Conservation (phyloP, 2,797 vertebrate species). For the Neosilurus hyrtlii region DNA sequence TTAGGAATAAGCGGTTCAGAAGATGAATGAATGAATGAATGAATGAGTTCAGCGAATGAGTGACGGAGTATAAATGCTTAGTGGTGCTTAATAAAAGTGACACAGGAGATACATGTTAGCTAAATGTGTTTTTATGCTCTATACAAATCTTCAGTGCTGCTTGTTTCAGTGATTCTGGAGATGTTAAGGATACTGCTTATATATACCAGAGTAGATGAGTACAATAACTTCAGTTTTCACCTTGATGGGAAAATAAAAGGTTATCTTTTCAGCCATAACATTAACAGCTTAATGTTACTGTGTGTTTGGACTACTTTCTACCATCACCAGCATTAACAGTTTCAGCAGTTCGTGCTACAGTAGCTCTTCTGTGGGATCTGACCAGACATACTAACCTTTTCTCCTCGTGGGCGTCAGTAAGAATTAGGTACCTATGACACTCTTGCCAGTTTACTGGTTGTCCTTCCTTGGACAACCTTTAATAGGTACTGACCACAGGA, state of each 20-base stretch:
- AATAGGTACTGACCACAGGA: no score
- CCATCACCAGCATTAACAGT: no score
- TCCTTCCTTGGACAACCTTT: no score
- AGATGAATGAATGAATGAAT: background rate
- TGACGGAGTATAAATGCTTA: background rate
- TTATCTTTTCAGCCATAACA: background rate
- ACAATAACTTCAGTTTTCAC: background rate
- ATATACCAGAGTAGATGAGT: background rate
- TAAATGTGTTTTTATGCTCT: background rate
- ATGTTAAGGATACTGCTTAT: background rate
- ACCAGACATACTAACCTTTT: no score
- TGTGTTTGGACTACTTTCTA: no score
- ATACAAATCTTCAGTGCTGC: conserved; percentile 7
- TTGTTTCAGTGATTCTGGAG: background rate
- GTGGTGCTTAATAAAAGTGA: background rate
- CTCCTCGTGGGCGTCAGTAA: no score
- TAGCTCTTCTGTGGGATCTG: no score
- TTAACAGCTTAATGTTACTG: no score
- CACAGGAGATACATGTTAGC: background rate
- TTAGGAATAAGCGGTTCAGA: no score
- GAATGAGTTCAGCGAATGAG: background rate
- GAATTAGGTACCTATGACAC: no score
- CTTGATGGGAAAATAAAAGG: background rate
- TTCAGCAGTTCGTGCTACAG: no score
- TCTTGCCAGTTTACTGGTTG: no score